Conservation (phyloP, 2,113 vertebrate genomes). For the Chaetodon auriga region DNA sequence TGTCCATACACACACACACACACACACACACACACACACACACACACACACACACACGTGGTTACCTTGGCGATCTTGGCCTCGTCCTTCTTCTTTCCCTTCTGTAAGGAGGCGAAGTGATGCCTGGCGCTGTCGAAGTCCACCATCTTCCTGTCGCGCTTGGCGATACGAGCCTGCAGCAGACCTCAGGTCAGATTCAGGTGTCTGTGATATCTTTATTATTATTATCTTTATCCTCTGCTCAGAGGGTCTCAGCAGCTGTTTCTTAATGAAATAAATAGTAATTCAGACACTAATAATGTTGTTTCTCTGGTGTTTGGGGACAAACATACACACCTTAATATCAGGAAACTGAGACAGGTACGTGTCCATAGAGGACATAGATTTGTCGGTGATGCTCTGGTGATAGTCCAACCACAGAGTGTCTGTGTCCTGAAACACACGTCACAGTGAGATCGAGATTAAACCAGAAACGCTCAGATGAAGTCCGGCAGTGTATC, state of each 20-base stretch:
- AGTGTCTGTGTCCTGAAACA: constrained; percentile 91
- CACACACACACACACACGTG: constrained; percentile 8
- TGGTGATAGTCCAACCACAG: constrained; percentile 96
- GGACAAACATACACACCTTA: constrained; percentile 84
- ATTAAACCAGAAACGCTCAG: no score
- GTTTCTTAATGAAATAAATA: no score
- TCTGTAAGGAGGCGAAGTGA: constrained; percentile 94
- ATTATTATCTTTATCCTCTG: no score
- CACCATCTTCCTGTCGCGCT: constrained; percentile 96
- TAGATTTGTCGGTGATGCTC: constrained; percentile 91
- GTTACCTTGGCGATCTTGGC: constrained; percentile 97
- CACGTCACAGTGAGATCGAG: not conserved
- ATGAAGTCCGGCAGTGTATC: no score
- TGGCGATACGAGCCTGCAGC: constrained; percentile 92
- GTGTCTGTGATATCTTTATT: no score
- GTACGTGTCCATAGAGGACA: constrained; percentile 92
- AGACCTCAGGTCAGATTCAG: not conserved
- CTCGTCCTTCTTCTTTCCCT: constrained; percentile 98
- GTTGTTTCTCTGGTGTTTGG: no score
- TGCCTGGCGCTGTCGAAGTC: constrained; percentile 98
- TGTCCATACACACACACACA: not conserved
- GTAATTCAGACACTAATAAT: no score
- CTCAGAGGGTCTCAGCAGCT: no score
- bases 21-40: constrained; percentile 1
- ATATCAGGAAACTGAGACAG: constrained; percentile 96